Evolutionary conservation across 30 jellyfish, hydroid and myxozoan genomes (phyloP), one percentile per base, ranked within the genome.

Genomic region (Phacellophora camtschatica): DNA sequence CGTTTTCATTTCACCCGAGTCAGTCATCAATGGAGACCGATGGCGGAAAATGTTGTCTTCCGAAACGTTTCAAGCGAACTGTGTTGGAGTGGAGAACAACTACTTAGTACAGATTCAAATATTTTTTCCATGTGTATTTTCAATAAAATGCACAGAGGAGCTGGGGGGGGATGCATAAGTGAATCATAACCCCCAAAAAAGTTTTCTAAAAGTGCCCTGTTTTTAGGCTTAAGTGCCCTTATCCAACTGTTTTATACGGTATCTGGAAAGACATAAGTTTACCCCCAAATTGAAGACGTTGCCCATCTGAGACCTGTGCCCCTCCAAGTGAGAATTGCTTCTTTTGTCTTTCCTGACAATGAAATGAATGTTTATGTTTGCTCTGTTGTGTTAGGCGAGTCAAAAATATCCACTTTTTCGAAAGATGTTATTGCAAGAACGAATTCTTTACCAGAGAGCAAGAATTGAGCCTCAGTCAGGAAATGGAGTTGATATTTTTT

Each of bases 11-110:
- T 43, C 83, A 69, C 83, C 46, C 55, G 34, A 49, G 50, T 48
- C 83, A 69, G 29, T 49, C 41, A 69, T 69, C 65, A 13, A 7
- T 45, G 69, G 57, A 42, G 64, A 37, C 25, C 81, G 81, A 16
- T 66, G 81, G 81, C 31, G 81, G 46, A 45, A 49, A 48, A 56
- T 69, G 42, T 28, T 69, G 69, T 36, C 54, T 35, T 11, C 83
- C 42, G 61, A 11, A 28, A 37, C 25, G 23, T 69, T 28, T 33
- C 83, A 49, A 50, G 53, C 25, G 49, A 19, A 42, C 46, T 69
- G 83, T 69, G 69, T 28, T 28, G 54, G 54, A 20, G 54, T 69
- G 41, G 70, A 2, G 78, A 27, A 65, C 4, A 59, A 2, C 33
- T 59, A 20, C 4, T 59, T 29, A 30, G 25, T 18, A n/a, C 3